Evolutionary conservation across 2,888 invertebrate genomes (phyloP), one percentile per base, ranked within the genome.

Genomic region (Drosophila rellima): DNA sequence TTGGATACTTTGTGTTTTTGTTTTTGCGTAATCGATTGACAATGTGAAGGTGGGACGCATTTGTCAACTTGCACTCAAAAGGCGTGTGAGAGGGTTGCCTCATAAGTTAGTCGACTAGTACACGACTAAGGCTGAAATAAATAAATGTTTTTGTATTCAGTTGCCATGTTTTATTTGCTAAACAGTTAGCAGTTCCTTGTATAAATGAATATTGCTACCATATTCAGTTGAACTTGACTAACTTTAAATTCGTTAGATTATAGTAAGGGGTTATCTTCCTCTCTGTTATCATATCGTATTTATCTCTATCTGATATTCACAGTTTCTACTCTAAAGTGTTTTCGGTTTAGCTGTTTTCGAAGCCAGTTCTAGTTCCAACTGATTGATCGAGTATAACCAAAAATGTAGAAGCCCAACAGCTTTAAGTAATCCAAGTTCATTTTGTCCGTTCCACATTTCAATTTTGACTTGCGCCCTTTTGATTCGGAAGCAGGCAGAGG

Each of bases 21-120:
- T 68, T 64, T 72, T 86, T 86, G 72, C 70, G 65, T 72, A 86
- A 86, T 78, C 83, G 78, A 77, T 78, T 74, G 61, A 42, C 68
- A 57, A 66, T 59, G 69, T 51, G 44, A 78, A 69, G 63, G 61
- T 48, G 61, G 52, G 74, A 68, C 55, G 66, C 64, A 70, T 70
- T 82, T 68, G 67, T 65, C 79, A 78, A 57, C 48, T 40, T 26
- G 39, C 48, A 26, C 29, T 18, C 13, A 8, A 42, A 37, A 29
- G 48, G 51, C n/a, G 2, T 15, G 10, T 0, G 13, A 33, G 51
- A 47, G 59, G 63, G 51, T 20, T 15, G 48, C 5, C 56, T 2
- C 3, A 44, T 35, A 18, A 47, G n/a, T 31, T 18, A 42, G 39
- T 39, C 26, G 4, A 18, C 31, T 48, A 7, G 18, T 0, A n/a